Conservation (phyloP, 2,888 invertebrate genomes). For the Lycocerus yunnanus region DNA sequence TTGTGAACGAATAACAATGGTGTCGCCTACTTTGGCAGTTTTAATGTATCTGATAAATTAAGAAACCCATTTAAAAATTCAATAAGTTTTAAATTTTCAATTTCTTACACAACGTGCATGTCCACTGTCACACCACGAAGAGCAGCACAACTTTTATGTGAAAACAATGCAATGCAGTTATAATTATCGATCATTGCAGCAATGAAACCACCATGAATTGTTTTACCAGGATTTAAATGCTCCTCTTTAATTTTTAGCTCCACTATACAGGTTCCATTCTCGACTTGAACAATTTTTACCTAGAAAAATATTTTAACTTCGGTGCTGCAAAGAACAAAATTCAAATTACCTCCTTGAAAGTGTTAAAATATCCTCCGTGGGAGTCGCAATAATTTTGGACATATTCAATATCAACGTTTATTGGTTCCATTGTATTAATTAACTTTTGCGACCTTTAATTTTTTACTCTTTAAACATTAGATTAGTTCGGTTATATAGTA, state of each 20-base stretch:
- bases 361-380: neutral
- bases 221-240: neutral
- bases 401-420: neutral
- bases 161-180: neutral
- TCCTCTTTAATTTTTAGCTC: neutral
- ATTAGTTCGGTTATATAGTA: no score
- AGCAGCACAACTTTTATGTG: neutral
- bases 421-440: neutral
- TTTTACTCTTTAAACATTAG: no score
- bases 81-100: no score
- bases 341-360: neutral
- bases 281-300: neutral
- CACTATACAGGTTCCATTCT: neutral
- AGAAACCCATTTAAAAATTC: neutral
- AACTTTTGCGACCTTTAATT: no score
- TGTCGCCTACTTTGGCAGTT: constrained; percentile 73
- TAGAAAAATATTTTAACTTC: neutral
- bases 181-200: neutral
- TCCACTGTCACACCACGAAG: neutral
- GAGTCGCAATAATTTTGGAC: neutral
- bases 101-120: neutral
- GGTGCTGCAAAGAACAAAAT: neutral
- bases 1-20: constrained; percentile 74
- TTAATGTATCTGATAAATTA: neutral
- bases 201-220: neutral